These are phyloP conservation scores for Pongo abelii DNA, from an alignment of 2,113 vertebrate genomes.

Conservation along the genomic window DNA sequence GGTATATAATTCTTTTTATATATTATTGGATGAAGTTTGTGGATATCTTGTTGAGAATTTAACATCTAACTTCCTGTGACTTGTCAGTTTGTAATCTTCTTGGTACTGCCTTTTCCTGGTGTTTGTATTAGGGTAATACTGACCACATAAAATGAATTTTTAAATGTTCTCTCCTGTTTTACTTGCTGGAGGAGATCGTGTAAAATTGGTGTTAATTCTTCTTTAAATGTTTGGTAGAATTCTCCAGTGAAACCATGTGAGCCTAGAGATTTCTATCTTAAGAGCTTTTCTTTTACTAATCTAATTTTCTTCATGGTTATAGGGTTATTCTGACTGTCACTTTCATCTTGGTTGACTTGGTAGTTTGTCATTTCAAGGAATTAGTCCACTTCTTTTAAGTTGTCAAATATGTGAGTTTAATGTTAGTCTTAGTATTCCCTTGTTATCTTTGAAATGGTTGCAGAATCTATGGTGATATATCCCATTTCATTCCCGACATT, in stretches of 20 bases:
- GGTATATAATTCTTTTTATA: background rate
- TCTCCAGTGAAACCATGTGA: background rate
- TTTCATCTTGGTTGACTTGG: background rate
- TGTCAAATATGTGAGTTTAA: background rate
- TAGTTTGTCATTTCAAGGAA: background rate
- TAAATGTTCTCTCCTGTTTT: background rate
- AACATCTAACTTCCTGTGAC: background rate
- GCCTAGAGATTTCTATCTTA: background rate
- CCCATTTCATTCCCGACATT: background rate
- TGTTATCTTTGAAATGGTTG: background rate
- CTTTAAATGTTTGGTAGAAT: background rate
- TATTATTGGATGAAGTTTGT: background rate
- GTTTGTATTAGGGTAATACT: background rate
- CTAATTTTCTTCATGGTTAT: background rate
- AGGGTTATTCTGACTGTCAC: background rate
- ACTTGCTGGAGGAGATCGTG: background rate
- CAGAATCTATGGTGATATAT: background rate
- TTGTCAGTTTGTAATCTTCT: background rate
- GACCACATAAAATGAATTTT: background rate
- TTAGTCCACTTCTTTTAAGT: background rate
- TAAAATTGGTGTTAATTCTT: conserved; percentile 8
- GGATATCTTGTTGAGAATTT: background rate
- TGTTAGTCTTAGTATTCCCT: background rate
- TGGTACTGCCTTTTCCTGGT: background rate
- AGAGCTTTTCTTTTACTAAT: background rate